Percentiles rank a stretch among this genome's conserved stretches.
Conservation (phyloP, 2,113 vertebrate genomes). For the Podocnemis expansa region DNA sequence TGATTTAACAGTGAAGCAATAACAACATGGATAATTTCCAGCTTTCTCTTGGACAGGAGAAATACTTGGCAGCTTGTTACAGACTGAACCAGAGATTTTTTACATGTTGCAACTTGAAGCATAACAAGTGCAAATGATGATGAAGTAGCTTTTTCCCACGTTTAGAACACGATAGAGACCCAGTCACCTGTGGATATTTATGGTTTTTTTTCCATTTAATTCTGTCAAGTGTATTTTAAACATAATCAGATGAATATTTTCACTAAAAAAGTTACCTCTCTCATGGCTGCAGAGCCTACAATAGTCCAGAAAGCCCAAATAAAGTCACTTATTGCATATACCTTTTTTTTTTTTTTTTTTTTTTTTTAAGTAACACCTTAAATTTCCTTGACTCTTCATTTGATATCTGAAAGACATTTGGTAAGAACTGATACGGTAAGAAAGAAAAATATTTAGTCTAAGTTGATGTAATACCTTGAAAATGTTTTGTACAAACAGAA, state of each 20-base stretch:
- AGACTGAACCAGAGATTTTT: conserved; percentile 20
- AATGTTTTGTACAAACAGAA: not conserved
- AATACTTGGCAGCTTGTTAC: conserved; percentile 18
- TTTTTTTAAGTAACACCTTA: too few relatives aligned
- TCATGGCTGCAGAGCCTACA: not conserved
- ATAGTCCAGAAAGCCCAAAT: conserved; percentile 15
- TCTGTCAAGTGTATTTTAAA: not conserved
- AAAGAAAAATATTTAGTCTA: conserved; percentile 12
- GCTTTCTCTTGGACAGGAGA: conserved; percentile 42
- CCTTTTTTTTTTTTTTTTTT: too few relatives aligned
- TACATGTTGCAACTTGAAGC: not conserved
- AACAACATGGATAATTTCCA: conserved; percentile 23
- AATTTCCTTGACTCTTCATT: conserved; percentile 42
- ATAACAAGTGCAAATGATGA: not conserved
- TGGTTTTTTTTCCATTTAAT: not conserved
- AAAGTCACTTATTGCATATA: conserved; percentile 8
- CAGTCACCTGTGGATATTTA: not conserved
- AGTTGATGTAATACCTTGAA: conserved; percentile 8
- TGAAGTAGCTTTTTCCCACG: not conserved
- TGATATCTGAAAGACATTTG: not conserved
- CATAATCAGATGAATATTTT: conserved; percentile 42
- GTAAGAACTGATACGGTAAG: conserved; percentile 2
- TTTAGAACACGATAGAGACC: not conserved
- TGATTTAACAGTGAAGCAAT: conserved; percentile 17
- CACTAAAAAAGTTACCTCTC: conserved; percentile 5